phyloP scores from a whole-genome alignment of 2,888 invertebrate species.

The Rugalucina vietnamica region DNA sequence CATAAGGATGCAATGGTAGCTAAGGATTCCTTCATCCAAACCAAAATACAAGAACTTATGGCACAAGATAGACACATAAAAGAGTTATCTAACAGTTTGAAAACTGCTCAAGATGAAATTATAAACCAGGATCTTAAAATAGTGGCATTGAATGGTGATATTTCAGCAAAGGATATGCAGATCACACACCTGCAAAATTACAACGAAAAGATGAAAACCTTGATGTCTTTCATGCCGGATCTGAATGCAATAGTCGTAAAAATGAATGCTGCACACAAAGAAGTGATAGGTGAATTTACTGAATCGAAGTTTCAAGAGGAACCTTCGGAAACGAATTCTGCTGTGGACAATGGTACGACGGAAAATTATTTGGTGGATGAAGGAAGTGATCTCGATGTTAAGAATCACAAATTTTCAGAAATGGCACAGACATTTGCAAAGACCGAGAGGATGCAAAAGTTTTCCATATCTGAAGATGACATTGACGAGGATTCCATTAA shows the following conservation, averaged over 20 bases:
- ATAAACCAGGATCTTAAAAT: conserved; percentile 13
- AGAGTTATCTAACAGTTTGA: conserved; percentile 47
- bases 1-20: conserved; percentile 70
- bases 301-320: background rate
- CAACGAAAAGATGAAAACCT: conserved; percentile 29
- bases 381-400: background rate
- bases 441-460: conserved; percentile 47
- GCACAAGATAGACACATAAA: conserved; percentile 67
- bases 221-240: conserved; percentile 40
- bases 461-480: conserved; percentile 66
- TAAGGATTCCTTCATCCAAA: conserved; percentile 70
- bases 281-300: background rate
- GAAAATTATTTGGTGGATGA: background rate
- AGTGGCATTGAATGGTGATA: conserved; percentile 8
- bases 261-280: background rate
- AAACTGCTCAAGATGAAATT: conserved; percentile 24
- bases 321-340: background rate
- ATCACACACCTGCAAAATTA: conserved; percentile 17
- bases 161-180: conserved; percentile 22
- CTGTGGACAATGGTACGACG: background rate
- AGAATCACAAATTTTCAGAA: background rate
- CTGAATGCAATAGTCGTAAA: conserved; percentile 32
- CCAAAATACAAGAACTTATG: conserved; percentile 64
- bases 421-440: background rate
- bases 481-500: conserved; percentile 26